Conservation (phyloP, 2,888 invertebrate genomes). For the Zaprionus bogoriensis region DNA sequence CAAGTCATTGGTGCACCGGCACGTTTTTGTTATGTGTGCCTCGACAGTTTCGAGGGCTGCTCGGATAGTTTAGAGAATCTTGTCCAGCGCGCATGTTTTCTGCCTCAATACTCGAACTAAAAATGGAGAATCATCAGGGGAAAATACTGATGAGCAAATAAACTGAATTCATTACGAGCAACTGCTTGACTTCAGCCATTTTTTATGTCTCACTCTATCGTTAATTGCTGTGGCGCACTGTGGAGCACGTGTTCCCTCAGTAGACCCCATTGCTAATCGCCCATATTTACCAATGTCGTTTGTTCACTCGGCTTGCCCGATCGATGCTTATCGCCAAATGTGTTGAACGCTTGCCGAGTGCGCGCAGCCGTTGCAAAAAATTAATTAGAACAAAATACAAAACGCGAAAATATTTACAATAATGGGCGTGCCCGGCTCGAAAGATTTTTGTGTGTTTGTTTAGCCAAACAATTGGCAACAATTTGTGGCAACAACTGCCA, state of each 20-base stretch:
- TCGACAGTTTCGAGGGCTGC: slow-evolving; percentile 53
- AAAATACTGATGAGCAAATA: too few relatives aligned
- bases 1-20: slow-evolving; percentile 70
- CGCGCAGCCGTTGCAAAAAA: slow-evolving; percentile 61
- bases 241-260: slow-evolving; percentile 63
- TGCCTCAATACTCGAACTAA: too few relatives aligned
- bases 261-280: slow-evolving; percentile 62
- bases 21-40: slow-evolving; percentile 63
- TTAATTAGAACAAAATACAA: slow-evolving; percentile 76
- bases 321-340: slow-evolving; percentile 73
- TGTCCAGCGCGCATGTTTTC: too few relatives aligned
- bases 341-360: slow-evolving; percentile 66
- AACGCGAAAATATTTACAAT: slow-evolving; percentile 71
- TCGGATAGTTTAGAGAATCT: slow-evolving; percentile 16
- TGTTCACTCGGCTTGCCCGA: slow-evolving; percentile 35
- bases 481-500: slow-evolving; percentile 66
- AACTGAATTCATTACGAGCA: background rate
- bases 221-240: slow-evolving; percentile 12
- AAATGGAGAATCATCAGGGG: too few relatives aligned
- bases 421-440: slow-evolving; percentile 69
- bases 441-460: slow-evolving; percentile 67
- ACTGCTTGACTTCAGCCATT: background rate
- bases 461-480: slow-evolving; percentile 74
- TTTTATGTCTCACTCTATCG: background rate
- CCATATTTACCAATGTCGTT: slow-evolving; percentile 76